Conservation (phyloP, 2,797 vertebrate genomes). For the Pseudochaenichthys georgianus region DNA sequence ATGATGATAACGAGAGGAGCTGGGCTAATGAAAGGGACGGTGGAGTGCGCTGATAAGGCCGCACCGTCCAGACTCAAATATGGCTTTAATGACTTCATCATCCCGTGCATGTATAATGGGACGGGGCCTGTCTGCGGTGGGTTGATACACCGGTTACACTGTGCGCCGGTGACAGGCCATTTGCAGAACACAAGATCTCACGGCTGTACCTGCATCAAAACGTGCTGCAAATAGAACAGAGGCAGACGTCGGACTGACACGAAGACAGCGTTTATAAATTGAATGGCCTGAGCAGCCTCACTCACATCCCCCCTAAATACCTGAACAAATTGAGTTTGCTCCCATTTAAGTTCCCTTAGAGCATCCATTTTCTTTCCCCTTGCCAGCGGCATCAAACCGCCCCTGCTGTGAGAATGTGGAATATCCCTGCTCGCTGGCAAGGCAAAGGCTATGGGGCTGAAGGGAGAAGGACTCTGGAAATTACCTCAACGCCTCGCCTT, state of each 20-base stretch:
- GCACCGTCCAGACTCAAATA: slow-evolving; percentile 62
- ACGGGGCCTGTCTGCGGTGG: slow-evolving; percentile 51
- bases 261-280: slow-evolving; percentile 46
- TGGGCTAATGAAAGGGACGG: slow-evolving; percentile 73
- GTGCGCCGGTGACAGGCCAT: slow-evolving; percentile 59
- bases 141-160: slow-evolving; percentile 69
- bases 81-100: slow-evolving; percentile 77
- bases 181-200: slow-evolving; percentile 52
- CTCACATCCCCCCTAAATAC: slow-evolving; percentile 65
- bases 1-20: slow-evolving; percentile 72
- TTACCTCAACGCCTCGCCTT: slow-evolving; percentile 74
- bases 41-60: slow-evolving; percentile 66
- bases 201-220: slow-evolving; percentile 47
- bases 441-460: slow-evolving; percentile 60
- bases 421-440: slow-evolving; percentile 59
- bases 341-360: slow-evolving; percentile 58
- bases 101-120: slow-evolving; percentile 77
- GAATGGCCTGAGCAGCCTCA: slow-evolving; percentile 44
- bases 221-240: slow-evolving; percentile 12
- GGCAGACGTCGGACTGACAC: slow-evolving; percentile 26
- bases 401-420: slow-evolving; percentile 70
- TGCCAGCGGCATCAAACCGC: slow-evolving; percentile 53
- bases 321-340: slow-evolving; percentile 67
- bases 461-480: slow-evolving; percentile 72
- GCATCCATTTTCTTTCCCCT: slow-evolving; percentile 55